These are phyloP conservation scores for Neodiprion pinetum DNA, from an alignment of 1,140 invertebrate genomes.

Conservation along the genomic window DNA sequence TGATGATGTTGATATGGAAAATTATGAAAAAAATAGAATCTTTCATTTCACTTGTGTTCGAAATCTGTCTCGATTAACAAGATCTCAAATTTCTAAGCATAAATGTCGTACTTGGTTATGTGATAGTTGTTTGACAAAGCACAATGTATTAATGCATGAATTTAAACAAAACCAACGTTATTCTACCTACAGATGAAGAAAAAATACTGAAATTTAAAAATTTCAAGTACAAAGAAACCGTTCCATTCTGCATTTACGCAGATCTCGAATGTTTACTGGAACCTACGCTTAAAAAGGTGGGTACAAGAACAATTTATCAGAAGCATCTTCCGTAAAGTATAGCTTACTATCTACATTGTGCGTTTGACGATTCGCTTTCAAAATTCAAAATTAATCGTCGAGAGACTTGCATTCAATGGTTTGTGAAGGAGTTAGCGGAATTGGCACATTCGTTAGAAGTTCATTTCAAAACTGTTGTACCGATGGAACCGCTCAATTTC, in stretches of 20 bases:
- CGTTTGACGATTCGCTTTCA: constrained; percentile 13
- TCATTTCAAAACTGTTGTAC: constrained; percentile 28
- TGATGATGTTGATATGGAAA: background rate
- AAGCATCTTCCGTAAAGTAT: constrained; percentile 27
- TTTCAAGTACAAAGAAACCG: constrained; percentile 23
- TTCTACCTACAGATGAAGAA: constrained; percentile 14
- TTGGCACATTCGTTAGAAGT: constrained; percentile 26
- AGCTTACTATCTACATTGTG: constrained; percentile 22
- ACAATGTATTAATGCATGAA: too few relatives aligned
- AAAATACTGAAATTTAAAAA: constrained; percentile 25
- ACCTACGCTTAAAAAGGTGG: background rate
- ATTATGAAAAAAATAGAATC: background rate
- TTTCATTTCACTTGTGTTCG: constrained; percentile 25
- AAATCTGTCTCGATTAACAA: too few relatives aligned
- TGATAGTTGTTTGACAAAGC: too few relatives aligned
- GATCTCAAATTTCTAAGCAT: too few relatives aligned
- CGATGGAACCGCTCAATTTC: constrained; percentile 30
- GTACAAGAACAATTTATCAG: background rate
- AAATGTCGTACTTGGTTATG: too few relatives aligned
- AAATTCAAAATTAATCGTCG: constrained; percentile 35
- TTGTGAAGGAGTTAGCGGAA: constrained; percentile 30
- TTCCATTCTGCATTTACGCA: constrained; percentile 31
- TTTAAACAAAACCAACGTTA: background rate
- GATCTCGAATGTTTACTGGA: constrained; percentile 27
- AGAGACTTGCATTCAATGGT: constrained; percentile 38